Evolutionary conservation across 2,888 invertebrate genomes (phyloP).

Genomic region (Spisula solida): DNA sequence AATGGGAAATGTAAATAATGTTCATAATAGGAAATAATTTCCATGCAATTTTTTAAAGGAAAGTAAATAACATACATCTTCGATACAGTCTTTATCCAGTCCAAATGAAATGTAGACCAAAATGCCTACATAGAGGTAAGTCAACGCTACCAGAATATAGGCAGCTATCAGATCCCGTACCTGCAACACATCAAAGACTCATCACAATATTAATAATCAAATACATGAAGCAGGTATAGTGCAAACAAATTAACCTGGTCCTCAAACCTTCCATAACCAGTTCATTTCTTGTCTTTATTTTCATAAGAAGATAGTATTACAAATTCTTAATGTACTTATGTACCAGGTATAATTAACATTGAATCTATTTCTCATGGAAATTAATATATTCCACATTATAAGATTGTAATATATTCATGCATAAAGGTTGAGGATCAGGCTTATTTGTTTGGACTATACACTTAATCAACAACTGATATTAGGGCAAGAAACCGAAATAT

Average conservation of each 20-base stretch:
- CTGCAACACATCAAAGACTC: conserved; percentile 88
- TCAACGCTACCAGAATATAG: conserved; percentile 93
- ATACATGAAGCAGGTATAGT: background rate
- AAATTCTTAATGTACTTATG: too few species aligned
- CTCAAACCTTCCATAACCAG: background rate
- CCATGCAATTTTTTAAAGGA: background rate
- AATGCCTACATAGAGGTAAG: conserved; percentile 94
- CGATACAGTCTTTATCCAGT: conserved; percentile 94
- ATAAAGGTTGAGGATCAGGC: too few species aligned
- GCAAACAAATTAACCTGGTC: background rate
- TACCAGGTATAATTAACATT: too few species aligned
- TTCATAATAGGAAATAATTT: background rate
- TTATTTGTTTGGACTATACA: too few species aligned
- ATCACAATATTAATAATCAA: too few species aligned
- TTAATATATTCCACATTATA: too few species aligned
- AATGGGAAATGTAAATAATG: background rate
- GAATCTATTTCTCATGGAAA: too few species aligned
- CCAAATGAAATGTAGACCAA: conserved; percentile 95
- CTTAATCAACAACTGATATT: too few species aligned
- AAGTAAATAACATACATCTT: conserved; percentile 93
- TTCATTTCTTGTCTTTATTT: too few species aligned
- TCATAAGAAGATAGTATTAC: too few species aligned
- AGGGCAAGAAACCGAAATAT: too few species aligned
- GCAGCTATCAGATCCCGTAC: conserved; percentile 95
- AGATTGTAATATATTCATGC: too few species aligned